Conservation (phyloP, 1,140 invertebrate genomes). For the Aphaenogaster floridana region DNA sequence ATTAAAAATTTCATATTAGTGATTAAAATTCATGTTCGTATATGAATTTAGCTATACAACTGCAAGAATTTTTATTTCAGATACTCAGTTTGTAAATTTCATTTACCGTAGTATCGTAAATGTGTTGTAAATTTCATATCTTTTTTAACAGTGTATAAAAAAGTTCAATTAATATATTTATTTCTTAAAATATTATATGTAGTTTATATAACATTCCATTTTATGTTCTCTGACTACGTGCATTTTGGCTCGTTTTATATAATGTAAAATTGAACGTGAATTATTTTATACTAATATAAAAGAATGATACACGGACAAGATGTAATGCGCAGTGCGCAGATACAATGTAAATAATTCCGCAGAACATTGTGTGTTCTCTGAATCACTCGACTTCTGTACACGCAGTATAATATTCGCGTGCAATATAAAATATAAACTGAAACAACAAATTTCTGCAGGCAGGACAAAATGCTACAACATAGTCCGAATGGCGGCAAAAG, state of each 20-base stretch:
- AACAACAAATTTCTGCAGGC: constrained; percentile 31
- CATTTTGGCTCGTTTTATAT: not conserved
- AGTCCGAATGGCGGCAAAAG: constrained; percentile 43
- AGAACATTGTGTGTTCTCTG: not conserved
- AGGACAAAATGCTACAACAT: constrained; percentile 37
- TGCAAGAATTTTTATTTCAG: too few species aligned
- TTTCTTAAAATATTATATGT: not conserved
- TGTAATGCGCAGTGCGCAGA: not conserved
- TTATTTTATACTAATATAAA: not conserved
- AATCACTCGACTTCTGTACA: not conserved
- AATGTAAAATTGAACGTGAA: not conserved
- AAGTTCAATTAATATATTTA: not conserved
- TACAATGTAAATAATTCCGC: constrained; percentile 28
- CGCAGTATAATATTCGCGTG: not conserved
- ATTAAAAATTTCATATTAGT: too few species aligned
- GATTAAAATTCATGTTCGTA: too few species aligned
- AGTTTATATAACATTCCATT: too few species aligned
- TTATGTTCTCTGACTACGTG: not conserved
- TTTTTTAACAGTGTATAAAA: too few species aligned
- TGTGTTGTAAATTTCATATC: too few species aligned
- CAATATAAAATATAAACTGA: constrained; percentile 47
- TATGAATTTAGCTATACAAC: too few species aligned
- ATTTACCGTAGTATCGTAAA: too few species aligned
- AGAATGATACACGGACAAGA: not conserved
- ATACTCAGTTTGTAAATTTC: too few species aligned